Evolutionary conservation across 2,113 vertebrate species (phyloP), one percentile per base, ranked within the genome.

Genomic region (Paraplagusia blochii): DNA sequence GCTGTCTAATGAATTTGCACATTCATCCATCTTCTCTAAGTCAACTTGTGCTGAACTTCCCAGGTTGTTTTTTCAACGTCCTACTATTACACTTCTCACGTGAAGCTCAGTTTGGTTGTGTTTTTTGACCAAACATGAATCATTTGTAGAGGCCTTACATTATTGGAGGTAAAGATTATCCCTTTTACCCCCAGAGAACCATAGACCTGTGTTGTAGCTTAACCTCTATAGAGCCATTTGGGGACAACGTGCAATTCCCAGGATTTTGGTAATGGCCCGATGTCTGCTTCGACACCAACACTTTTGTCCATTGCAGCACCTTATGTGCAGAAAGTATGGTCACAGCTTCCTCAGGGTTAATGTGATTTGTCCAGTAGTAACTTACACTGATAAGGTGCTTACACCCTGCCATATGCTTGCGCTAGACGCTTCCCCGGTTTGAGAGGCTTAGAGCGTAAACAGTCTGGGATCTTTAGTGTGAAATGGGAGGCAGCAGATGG

Each of bases 341-440:
- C 60, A 46, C 48, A 35, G 58, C 83, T 66, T 76, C 39, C 29
- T 81, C 54, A 63, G 76, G 74, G 80, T 82, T 85, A 85, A 89
- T 84, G 86, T 86, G 76, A 85, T 89, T 82, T 85, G 80, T 63
- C 53, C 68, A 5, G 33, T 51, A 66, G 86, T 82, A 87, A 90
- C 87, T 72, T 69, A 86, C 80, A 86, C 81, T 87, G 72, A 82
- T 84, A 88, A 87, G 76, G 80, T 84, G 76, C 85, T 90, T 88
- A 89, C 78, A 57, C 71, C 38, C 56, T 4, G 62, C 80, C 90
- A 91, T 90, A 88, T 91, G 89, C 72, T 81, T 66, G 46, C 35
- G 56, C 63, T 59, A 85, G 85, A 87, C 77, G 62, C 59, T 84
- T 74, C 76, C 73, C 72, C 52, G 74, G 76, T 33, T 29, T 77